Evolutionary conservation across 2,113 vertebrate species (phyloP), one percentile per base, ranked within the genome.

Genomic region (Vidua macroura): DNA sequence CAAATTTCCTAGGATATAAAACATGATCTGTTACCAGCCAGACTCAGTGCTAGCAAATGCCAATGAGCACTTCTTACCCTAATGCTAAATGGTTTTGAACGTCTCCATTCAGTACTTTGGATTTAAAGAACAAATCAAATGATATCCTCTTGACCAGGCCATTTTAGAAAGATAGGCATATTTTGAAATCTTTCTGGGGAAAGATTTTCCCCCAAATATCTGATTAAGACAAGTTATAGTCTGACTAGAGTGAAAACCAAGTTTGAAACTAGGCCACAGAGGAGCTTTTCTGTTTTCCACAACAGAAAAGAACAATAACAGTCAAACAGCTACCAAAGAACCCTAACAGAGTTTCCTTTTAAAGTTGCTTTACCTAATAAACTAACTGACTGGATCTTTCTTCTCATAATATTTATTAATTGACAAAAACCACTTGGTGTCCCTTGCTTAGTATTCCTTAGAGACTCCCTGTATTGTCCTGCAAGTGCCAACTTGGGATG

Each of bases 1-100:
- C 76, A 89, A 72, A 92, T 93, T 94, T 93, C 77, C 62, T 82
- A 75, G 41, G 88, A 93, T 92, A 90, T 88, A 96, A 92, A 83
- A 68, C 84, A 91, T 72, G 66, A 86, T 86, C 90, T 89, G 77
- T 84, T 92, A 78, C 35, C 60, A 81, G 80, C 63, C 88, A 86
- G 86, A 74, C 83, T 86, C 60, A 16, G 88, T 4, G 4, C 64
- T 83, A 93, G 85, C 4, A 0, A 59, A 77, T 35, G 63, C 53
- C 94, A 88, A 12, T 60, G 64, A 93, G 44, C 17, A 41, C 83
- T 72, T 52, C 68, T 72, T 86, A 63, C 48, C 41, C 66, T 37
- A 56, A 63, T 28, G 19, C 39, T 86, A 77, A 62, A 63, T 17
- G 35, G 9, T 94, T 88, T 69, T 91, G 48, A 92, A 78, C 1